Evolutionary conservation across 2,888 invertebrate genomes (phyloP), one percentile per base, ranked within the genome.

Genomic region (Drosophila monieri): DNA sequence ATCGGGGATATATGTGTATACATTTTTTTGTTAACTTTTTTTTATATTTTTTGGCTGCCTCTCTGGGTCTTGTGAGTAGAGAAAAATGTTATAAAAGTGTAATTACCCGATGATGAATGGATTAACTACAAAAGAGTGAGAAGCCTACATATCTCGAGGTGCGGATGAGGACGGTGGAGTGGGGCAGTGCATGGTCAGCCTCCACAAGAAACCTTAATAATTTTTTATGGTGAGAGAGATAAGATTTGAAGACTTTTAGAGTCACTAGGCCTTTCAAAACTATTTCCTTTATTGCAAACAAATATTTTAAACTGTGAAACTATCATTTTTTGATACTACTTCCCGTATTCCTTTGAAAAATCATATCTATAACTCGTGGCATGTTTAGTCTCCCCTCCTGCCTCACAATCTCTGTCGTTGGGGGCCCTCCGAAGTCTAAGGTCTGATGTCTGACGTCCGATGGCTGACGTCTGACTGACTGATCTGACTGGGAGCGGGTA

Each of bases 31-130:
- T 43, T 62, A 65, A 61, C 58, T 69, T 73, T 52, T 35, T 32
- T 46, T 32, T 37, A 61, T 43, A 61, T 66, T 77, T 76, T 73
- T 77, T 71, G 77, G 74, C 62, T 84, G 68, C 78, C 76, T 59
- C 80, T 80, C 85, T 84, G 78, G 69, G 54, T 84, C 78, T 79
- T 79, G 86, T 85, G 75, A 83, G 78, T 78, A 74, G 68, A 59
- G 73, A 85, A 84, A 86, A 84, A 84, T 84, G 85, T 84, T 87
- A 85, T 85, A 87, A 87, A 85, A 87, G 77, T 85, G 85, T 85
- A 85, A 85, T 85, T 85, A 83, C 87, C 83, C 78, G 83, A 87
- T 85, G 87, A 87, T 85, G 85, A 85, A 85, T 85, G 85, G 87
- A 87, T 85, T 87, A 85, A 80, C 85, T 77, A 81, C 86, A 84